phyloP scores from a whole-genome alignment of 2,888 invertebrate species.

The Eretmocerus hayati region DNA sequence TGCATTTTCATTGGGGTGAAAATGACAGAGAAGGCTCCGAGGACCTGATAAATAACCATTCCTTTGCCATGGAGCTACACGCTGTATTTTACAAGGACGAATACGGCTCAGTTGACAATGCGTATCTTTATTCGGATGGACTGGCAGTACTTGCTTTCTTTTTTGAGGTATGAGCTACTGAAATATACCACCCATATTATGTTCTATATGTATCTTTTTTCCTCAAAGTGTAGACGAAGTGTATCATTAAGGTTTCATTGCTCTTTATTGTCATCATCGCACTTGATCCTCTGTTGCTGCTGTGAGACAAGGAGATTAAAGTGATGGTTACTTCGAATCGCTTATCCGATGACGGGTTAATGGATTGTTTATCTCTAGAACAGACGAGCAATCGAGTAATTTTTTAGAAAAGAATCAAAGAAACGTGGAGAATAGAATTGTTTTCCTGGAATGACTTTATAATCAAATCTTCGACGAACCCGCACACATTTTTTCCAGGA shows the following conservation, averaged over 20 bases:
- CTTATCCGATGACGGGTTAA: too few relatives aligned
- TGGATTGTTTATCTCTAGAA: too few relatives aligned
- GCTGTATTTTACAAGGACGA: conserved; percentile 67
- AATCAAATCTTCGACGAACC: too few relatives aligned
- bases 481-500: too few relatives aligned
- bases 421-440: neutral
- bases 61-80: conserved; percentile 70
- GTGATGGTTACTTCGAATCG: too few relatives aligned
- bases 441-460: neutral
- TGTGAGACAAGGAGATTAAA: too few relatives aligned
- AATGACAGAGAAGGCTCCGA: conserved; percentile 74
- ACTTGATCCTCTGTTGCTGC: too few relatives aligned
- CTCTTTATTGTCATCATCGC: too few relatives aligned
- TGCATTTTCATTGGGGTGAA: conserved; percentile 80
- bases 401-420: neutral
- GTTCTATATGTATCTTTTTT: neutral
- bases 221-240: too few relatives aligned
- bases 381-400: neutral
- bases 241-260: too few relatives aligned
- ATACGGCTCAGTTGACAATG: conserved; percentile 56
- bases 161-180: conserved; percentile 56
- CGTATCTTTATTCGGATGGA: conserved; percentile 64
- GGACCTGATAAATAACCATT: conserved; percentile 61
- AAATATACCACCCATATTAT: neutral
- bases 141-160: conserved; percentile 73